Evolutionary conservation across 2,888 invertebrate species (phyloP).

Genomic region (Chymomyza caudatula): DNA sequence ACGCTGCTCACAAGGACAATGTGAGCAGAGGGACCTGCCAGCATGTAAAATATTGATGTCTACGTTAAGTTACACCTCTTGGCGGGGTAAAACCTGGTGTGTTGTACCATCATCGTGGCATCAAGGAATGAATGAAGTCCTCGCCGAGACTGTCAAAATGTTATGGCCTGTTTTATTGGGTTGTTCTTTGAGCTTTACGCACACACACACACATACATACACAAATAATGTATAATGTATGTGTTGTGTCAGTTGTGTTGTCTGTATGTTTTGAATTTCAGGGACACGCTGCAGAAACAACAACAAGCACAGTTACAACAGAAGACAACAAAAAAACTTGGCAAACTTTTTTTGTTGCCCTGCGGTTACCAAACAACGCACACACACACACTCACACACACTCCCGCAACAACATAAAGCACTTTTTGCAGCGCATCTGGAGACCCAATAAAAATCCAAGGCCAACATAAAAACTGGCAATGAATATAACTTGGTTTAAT

Average conservation of each 20-base stretch:
- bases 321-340: not conserved
- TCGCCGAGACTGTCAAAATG: not conserved
- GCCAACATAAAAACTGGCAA: not conserved
- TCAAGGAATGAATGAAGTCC: not conserved
- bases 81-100: not conserved
- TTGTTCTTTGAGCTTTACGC: not conserved
- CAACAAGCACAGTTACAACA: not conserved
- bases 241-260: not conserved
- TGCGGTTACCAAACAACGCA: not conserved
- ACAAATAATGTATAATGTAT: not conserved
- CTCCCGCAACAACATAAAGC: not conserved
- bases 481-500: not conserved
- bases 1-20: not conserved
- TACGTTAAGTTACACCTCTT: not conserved
- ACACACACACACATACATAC: not conserved
- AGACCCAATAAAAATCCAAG: not conserved
- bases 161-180: not conserved
- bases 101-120: too few species aligned
- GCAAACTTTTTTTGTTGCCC: not conserved
- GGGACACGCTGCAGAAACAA: not conserved
- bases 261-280: not conserved
- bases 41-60: not conserved
- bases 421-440: not conserved
- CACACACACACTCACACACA: not conserved
- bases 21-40: not conserved